Base-by-base conservation (phyloP, 2,797 vertebrate genomes). In the Sarcoramphus papa region DNA sequence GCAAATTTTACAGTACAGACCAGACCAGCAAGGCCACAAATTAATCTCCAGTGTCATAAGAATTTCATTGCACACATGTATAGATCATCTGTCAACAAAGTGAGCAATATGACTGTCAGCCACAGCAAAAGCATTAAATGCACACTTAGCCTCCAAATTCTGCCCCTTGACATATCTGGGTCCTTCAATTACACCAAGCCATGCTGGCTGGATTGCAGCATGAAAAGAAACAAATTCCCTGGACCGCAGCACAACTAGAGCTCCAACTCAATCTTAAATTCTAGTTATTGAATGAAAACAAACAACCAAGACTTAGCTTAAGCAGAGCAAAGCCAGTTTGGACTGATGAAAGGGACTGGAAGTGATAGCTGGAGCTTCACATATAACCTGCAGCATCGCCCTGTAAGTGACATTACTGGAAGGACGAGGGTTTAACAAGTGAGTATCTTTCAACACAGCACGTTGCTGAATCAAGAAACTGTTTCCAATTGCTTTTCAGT, bases 1-100 rank as follows among this genome's bases (percentile, higher is more conserved):
- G 90, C 28, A 88, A 92, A 95, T 94, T 92, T 22, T 73, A 86
- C 87, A 76, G 73, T 18, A 9, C 27, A 64, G 82, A 83, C 25
- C 81, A 84, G 57, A 81, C 19, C 13, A 3, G 63, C 85, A 96
- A 94, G 88, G 90, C 82, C 94, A 92, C 79, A 88, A 88, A 96
- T 95, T 90, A 48, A 96, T 85, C 89, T 69, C 54, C 63, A 41
- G 62, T 41, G 79, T 69, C 85, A 37, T 9, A 65, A 88, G 91
- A 79, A 73, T 84, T 90, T 88, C 79, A 62, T 47, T 6, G 47
- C 50, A 48, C 76, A 25, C 76, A 6, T 14, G 37, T n/a, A 78
- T 10, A 62, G 85, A 88, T 95, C 91, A 86, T 45, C 87, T 72
- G 79, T 37, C 92, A 91, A 6, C 67, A 76, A 75, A 85, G 85